Base-by-base conservation (phyloP, 2,797 vertebrate species). In the Paguma larvata region DNA sequence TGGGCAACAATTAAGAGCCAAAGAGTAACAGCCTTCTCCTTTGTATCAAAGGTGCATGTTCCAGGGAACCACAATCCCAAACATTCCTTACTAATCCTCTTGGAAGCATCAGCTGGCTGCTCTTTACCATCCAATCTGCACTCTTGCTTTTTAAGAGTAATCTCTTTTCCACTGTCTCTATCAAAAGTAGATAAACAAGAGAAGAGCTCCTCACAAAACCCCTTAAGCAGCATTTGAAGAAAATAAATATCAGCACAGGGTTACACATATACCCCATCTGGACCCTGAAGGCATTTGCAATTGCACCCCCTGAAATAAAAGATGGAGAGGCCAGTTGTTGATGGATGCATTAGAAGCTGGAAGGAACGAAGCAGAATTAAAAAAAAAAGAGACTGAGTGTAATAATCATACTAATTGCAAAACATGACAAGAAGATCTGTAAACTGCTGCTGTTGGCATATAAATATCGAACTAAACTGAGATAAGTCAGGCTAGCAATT, bases 271-370 rank as follows among this genome's bases (percentile, higher is more conserved):
- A 84, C 25, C 68, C 53, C 68, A 95, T 79, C 70, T 80, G 96
- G 56, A 84, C 82, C 72, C 72, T 70, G 48, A 32, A 68, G 53
- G 32, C 53, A 93, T 93, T 93, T 91, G 59, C 78, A 93, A 77
- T 13, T 84, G 68, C 65, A 90, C 84, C 21, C 41, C 77, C 83
- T 96, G 72, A 96, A 95, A 94, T 46, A 90, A 92, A 97, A 65
- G 77, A 90, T 73, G 27, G 34, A 95, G 65, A 89, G 95, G 41
- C 78, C 84, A 88, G 65, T 63, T 93, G 34, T 89, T 88, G 93
- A 80, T 56, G 7, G 41, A 88, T 85, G 23, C n/a, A 34, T 6
- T 34, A 63, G 34, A 93, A 93, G 62, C 65, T 56, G 1, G 27
- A 75, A 88, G 86, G 91, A 70, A 93, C 5, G 38, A 92, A 95